A percentile compares a stretch with the other conserved stretches of the same genome.
These are phyloP conservation scores for Apomyelois bistriatella DNA, from an alignment of 2,888 invertebrate species.

Conservation along the genomic window DNA sequence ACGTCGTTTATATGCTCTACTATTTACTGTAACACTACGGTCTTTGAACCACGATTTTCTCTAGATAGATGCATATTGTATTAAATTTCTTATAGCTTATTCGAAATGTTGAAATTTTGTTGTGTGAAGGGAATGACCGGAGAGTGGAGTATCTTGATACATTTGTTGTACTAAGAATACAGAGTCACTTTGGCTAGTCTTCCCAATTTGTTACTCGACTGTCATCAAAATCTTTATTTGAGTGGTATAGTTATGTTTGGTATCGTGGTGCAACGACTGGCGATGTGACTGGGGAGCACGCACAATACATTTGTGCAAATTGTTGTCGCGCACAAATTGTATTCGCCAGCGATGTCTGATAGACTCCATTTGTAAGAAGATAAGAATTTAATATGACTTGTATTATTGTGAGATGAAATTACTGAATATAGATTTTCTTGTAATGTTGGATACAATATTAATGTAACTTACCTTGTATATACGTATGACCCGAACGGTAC, in stretches of 20 bases:
- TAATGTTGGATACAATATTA: conserved; percentile 63
- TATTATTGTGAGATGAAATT: conserved; percentile 45
- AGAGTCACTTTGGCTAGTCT: conserved; percentile 13
- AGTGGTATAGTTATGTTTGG: conserved; percentile 5
- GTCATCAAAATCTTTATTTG: conserved; percentile 15
- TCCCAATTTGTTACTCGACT: conserved; percentile 19
- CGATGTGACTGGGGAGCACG: conserved; percentile 19
- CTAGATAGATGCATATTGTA: conserved; percentile 17
- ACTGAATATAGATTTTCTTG: conserved; percentile 59
- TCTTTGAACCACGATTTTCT: conserved; percentile 34
- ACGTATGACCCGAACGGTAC: conserved; percentile 72
- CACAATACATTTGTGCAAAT: conserved; percentile 30
- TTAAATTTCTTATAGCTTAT: conserved; percentile 17
- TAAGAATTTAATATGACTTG: conserved; percentile 46
- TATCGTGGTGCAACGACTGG: conserved; percentile 31
- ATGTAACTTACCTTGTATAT: conserved; percentile 75
- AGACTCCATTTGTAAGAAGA: conserved; percentile 60
- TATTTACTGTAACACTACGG: conserved; percentile 30
- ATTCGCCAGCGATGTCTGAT: conserved; percentile 50
- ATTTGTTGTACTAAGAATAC: neutral
- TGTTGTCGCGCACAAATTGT: conserved; percentile 55
- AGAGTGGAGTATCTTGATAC: neutral
- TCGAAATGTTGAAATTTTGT: conserved; percentile 24
- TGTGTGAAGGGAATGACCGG: conserved; percentile 16
- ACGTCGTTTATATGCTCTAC: conserved; percentile 31